phyloP scores from a whole-genome alignment of 92 coral and sea anemone species.

The Palythoa grandis region DNA sequence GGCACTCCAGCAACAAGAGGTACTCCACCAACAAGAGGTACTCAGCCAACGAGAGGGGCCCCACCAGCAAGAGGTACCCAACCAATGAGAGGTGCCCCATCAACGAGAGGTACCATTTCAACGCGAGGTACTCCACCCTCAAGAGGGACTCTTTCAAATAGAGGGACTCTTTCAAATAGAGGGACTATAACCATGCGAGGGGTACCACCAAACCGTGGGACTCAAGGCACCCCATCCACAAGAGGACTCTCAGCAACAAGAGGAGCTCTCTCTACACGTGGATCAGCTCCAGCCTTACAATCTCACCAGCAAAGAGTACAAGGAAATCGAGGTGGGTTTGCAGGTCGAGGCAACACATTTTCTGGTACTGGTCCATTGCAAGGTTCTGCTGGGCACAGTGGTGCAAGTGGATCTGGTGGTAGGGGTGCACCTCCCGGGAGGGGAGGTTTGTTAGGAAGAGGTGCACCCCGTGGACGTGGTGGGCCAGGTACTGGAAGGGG shows the following conservation, averaged over 20 bases:
- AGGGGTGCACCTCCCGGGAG: conserved; percentile 51
- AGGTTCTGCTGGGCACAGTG: conserved; percentile 19
- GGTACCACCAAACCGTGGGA: not conserved
- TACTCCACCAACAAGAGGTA: not conserved
- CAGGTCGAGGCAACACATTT: conserved; percentile 7
- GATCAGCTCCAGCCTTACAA: not conserved
- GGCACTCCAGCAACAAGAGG: conserved; percentile 8
- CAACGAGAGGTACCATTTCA: conserved; percentile 9
- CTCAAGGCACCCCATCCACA: not conserved
- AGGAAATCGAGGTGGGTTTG: conserved; percentile 13
- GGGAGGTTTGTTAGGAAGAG: conserved; percentile 49
- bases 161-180: conserved; percentile 13
- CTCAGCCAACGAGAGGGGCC: conserved; percentile 1
- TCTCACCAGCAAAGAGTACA: not conserved
- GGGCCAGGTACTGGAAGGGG: conserved; percentile 35
- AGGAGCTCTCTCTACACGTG: not conserved
- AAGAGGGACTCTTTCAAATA: conserved; percentile 2
- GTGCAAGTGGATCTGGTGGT: conserved; percentile 17
- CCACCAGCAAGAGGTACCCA: conserved; percentile 1
- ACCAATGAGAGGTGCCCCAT: not conserved
- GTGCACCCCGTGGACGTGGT: conserved; percentile 63
- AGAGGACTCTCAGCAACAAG: conserved; percentile 4
- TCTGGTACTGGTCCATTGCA: conserved; percentile 12
- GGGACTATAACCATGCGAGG: conserved; percentile 1
- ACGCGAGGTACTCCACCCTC: conserved; percentile 23